Base-by-base conservation (phyloP, 1,140 invertebrate species). In the Halyomorpha halys region DNA sequence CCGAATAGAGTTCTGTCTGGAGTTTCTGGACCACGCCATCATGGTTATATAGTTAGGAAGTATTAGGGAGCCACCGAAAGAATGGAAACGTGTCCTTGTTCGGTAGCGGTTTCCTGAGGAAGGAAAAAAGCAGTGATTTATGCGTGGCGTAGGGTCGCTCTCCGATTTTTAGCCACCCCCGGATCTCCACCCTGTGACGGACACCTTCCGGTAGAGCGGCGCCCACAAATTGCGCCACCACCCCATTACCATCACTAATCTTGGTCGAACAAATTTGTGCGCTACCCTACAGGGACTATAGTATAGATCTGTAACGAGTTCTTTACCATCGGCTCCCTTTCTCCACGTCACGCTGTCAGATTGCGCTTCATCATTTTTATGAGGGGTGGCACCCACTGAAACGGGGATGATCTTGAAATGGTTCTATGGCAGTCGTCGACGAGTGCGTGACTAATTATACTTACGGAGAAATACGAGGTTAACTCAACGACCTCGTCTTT, bases 241-340 rank as follows among this genome's bases (percentile, higher is more conserved):
- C 47, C 47, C 47, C 47, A 49, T 49, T 49, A 49, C 47, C 47
- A 49, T 49, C 47, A 49, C 47, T 49, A 49, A 49, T 49, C 47
- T 21, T 16, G n/a, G 47, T 14, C 47, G 11, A 18, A 21, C n/a
- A 49, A 49, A 49, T 49, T 49, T 49, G 47, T 49, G 21, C 47
- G n/a, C n/a, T 49, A 19, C 47, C 47, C 21, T 16, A n/a, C 47
- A n/a, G n/a, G 6, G 47, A 21, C 11, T 11, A 4, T 49, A 11
- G 47, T 49, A n/a, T 21, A n/a, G 47, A 19, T 49, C 21, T 49
- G 47, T 49, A 49, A 49, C 47, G 47, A 49, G n/a, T 49, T 49
- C 21, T 49, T 49, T 49, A 49, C 21, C 11, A 18, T 21, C 21
- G 21, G 11, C 47, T 19, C 47, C 47, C 47, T 21, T 19, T 47